These are phyloP conservation scores for Dipodomys spectabilis DNA, from an alignment of 2,113 vertebrate species.

Conservation along the genomic window DNA sequence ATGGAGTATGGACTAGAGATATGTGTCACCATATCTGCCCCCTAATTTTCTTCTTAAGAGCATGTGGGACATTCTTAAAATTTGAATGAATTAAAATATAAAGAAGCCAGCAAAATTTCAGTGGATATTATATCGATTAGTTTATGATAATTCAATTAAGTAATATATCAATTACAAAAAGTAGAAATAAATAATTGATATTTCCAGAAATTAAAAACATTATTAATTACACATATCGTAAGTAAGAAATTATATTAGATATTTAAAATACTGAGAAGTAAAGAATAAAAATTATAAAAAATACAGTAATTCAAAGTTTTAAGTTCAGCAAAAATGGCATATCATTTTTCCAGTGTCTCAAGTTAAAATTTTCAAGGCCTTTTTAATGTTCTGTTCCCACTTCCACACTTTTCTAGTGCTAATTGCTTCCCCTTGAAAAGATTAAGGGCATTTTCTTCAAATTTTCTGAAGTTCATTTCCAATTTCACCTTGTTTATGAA, in stretches of 20 bases:
- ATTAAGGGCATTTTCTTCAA: not conserved
- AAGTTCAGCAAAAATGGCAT: not conserved
- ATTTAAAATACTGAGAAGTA: conserved; percentile 23
- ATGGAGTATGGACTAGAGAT: no score
- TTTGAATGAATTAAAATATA: not conserved
- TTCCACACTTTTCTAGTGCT: not conserved
- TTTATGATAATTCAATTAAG: conserved; percentile 27
- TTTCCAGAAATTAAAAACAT: conserved; percentile 1
- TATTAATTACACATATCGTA: conserved; percentile 26
- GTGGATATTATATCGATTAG: not conserved
- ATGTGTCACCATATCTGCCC: no score
- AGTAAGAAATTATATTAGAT: conserved; percentile 2
- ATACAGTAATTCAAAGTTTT: not conserved
- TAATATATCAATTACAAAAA: not conserved
- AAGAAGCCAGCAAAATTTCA: conserved; percentile 21
- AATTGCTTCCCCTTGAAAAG: not conserved
- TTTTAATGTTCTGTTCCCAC: not conserved
- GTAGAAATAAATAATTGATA: not conserved
- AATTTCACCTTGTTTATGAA: conserved; percentile 49
- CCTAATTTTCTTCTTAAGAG: not conserved
- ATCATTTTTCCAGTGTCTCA: not conserved
- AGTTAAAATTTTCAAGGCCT: not conserved
- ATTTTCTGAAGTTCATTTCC: conserved; percentile 1
- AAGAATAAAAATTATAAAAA: not conserved
- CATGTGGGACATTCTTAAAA: not conserved